Base-by-base conservation (phyloP, 2,888 invertebrate species). In the Callyntrura sp. region DNA sequence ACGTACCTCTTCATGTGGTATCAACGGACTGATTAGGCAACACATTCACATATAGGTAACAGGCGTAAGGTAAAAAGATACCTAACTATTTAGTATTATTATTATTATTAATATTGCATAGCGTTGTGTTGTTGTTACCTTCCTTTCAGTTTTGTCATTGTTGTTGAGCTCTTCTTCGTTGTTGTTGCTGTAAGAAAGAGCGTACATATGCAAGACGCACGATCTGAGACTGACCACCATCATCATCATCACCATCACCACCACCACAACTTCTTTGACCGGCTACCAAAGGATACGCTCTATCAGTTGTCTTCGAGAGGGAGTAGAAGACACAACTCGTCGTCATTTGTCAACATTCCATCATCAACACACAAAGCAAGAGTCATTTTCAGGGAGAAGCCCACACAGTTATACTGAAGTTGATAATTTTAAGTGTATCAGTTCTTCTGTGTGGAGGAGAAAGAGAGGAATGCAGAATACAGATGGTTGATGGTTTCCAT, bases 281-380 rank as follows among this genome's bases (percentile, higher is more conserved):
- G 85, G 85, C 85, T 48, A 45, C 45, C 25, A 85, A 55, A 78
- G 78, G 48, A 57, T 76, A n/a, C 23, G 60, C 60, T 85, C 60
- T 48, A 70, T 85, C 85, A 85, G 85, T 85, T 85, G 85, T 85
- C 85, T 85, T 85, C 76, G 45, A 85, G 70, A 70, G 12, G 70
- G 85, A 85, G 85, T 57, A 85, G 85, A 57, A 85, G 85, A 85
- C 85, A 60, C 76, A 85, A n/a, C 48, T 51, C 70, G n/a, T 73
- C n/a, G 51, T 60, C 23, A 83, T 25, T 83, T 83, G 83, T 83
- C 83, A 83, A 70, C 68, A 70, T 68, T 82, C 65, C 48, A 48
- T 14, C 8, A 81, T 12, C 25, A 51, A 51, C 6, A n/a, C 14
- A 28, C 1, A 78, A 43, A 70, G 28, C 17, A 70, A 45, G 8